These are phyloP conservation scores for Pseudococcus longispinus DNA, from an alignment of 2,888 invertebrate species.

Conservation along the genomic window DNA sequence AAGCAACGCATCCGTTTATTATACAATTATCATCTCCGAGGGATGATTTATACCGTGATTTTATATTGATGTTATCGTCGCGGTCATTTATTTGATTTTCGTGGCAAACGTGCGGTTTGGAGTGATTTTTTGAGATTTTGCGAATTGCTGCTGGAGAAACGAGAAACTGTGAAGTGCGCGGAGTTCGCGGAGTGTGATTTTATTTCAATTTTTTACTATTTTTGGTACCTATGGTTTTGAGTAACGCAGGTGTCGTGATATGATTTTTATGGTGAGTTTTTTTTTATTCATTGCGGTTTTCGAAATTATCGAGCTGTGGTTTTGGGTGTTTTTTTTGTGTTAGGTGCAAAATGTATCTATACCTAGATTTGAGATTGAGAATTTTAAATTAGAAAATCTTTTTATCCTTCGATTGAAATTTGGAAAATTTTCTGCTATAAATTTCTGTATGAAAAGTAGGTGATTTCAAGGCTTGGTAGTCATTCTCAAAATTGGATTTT, in stretches of 20 bases:
- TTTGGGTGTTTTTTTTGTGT: no score
- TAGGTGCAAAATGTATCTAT: no score
- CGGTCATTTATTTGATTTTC: background rate
- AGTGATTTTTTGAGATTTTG: background rate
- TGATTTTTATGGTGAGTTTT: background rate
- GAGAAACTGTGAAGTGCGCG: background rate
- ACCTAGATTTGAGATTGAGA: no score
- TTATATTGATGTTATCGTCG: background rate
- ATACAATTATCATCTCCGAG: background rate
- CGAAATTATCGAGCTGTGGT: no score
- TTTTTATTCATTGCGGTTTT: no score
- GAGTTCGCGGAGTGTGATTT: background rate
- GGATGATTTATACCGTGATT: background rate
- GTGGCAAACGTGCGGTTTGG: background rate
- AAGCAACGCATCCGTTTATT: background rate
- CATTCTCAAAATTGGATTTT: no score
- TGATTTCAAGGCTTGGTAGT: no score
- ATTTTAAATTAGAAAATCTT: no score
- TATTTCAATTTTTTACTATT: background rate
- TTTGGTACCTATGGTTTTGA: background rate
- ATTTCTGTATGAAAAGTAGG: no score
- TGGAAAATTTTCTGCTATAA: no score
- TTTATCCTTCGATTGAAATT: no score
- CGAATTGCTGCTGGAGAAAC: background rate
- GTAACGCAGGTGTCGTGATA: background rate